Evolutionary conservation across 2,888 invertebrate genomes (phyloP), one percentile per base, ranked within the genome.

Genomic region (Stenotaenia linearis): DNA sequence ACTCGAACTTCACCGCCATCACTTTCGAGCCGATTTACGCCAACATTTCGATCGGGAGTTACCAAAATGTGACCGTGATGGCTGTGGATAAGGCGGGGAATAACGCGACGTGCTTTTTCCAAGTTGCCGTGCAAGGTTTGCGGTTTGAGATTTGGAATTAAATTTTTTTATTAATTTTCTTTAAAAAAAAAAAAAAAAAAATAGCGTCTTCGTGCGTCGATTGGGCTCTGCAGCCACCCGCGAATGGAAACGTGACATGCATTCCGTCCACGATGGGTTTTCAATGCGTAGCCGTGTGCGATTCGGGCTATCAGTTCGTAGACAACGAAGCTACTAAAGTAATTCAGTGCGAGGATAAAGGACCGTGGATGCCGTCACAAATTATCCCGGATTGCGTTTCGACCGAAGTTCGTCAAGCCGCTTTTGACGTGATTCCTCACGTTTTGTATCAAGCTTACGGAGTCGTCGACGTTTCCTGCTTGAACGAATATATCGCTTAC

Each of bases 361-460:
- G 85, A n/a, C 91, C 92, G 77, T 97, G 97, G 97, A 89, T 90
- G 10, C 97, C 97, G 0, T 91, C 92, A 1, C 92, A 94, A 9
- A 93, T 96, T 75, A 96, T 97, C 25, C 97, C 97, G 0, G 96
- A 97, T 84, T 97, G 97, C 86, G 96, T 97, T 25, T 95, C 96
- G 3, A 95, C 96, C 89, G 93, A 96, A 86, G 96, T 96, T 18
- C 94, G 96, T 85, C 95, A 96, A 89, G 96, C 96, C n/a, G 93
- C 94, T 81, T 96, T 96, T 84, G 95, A 96, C 84, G 94, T 96
- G 0, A 91, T 94, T 0, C 92, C 96, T 0, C 91, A 92, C 28
- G 91, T 96, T 0, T 92, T 91, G 69, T 97, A 96, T 85, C 90
- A 96, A 81, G 95, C 95, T 12, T 94, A 96, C 82, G 96, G 96